phyloP scores from a whole-genome alignment of 1,140 invertebrate species.

The Thereuonema tuberculata region DNA sequence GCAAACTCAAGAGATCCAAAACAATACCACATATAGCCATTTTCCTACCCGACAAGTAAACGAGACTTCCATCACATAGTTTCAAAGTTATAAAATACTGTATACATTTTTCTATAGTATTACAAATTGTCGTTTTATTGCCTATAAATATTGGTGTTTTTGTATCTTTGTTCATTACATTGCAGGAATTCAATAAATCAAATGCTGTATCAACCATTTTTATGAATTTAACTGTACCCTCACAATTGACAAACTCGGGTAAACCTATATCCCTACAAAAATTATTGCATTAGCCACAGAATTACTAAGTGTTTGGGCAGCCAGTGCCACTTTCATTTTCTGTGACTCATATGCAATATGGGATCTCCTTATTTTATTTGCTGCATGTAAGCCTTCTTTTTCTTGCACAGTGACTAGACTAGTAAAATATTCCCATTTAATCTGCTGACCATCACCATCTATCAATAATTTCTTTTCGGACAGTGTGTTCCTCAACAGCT shows the following conservation, averaged over 20 bases:
- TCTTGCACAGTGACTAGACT: constrained; percentile 21
- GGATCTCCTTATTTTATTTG: constrained; percentile 22
- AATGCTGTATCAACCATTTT: neutral
- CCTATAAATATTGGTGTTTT: neutral
- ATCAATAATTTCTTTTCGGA: constrained; percentile 13
- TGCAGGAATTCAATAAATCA: neutral
- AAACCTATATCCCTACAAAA: neutral
- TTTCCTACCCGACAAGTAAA: neutral
- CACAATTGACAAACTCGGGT: neutral
- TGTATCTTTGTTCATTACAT: neutral
- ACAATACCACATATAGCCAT: neutral
- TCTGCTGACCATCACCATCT: constrained; percentile 10
- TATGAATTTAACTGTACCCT: neutral
- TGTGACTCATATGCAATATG: constrained; percentile 25
- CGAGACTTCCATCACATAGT: neutral
- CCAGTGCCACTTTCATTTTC: constrained; percentile 25
- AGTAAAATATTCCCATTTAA: constrained; percentile 19
- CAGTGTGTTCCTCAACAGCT: constrained; percentile 22
- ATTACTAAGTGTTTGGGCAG: neutral
- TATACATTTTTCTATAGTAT: neutral
- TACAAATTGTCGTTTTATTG: neutral
- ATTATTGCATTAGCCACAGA: neutral
- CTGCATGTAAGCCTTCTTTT: constrained; percentile 21
- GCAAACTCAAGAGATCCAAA: neutral
- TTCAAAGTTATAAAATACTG: neutral